Evolutionary conservation across 2,113 vertebrate species (phyloP).

Genomic region (Chlorodrepanis virens): DNA sequence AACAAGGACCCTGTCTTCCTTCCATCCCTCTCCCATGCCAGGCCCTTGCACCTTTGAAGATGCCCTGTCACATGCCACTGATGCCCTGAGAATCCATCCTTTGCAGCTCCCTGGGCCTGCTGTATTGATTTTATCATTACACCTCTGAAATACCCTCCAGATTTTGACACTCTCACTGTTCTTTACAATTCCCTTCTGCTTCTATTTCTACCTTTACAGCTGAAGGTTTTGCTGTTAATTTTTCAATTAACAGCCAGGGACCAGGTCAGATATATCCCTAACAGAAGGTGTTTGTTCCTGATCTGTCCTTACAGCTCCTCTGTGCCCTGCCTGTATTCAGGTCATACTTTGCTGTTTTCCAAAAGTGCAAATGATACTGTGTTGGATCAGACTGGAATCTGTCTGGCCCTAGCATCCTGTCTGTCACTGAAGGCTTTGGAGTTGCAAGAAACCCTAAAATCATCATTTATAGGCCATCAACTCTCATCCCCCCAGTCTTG

Average conservation of each 20-base stretch:
- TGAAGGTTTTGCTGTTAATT: neutral
- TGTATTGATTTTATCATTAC: neutral
- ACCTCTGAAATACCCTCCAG: neutral
- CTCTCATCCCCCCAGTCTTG: neutral
- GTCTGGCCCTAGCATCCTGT: neutral
- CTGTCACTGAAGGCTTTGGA: neutral
- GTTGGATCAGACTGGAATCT: neutral
- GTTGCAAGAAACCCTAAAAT: neutral
- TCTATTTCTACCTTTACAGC: neutral
- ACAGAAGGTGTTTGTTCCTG: neutral
- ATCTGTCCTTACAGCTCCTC: neutral
- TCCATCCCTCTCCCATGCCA: neutral
- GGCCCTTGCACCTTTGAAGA: accelerated
- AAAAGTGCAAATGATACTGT: neutral
- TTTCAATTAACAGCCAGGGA: neutral
- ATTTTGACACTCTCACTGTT: neutral
- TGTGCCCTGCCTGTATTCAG: neutral
- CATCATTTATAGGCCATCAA: neutral
- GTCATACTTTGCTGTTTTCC: neutral
- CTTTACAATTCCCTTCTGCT: neutral
- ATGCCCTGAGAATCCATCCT: neutral
- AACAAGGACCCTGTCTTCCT: neutral
- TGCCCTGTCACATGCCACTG: accelerated
- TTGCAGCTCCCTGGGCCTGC: accelerated
- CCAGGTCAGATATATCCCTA: neutral